phyloP scores from a whole-genome alignment of 2,888 invertebrate genomes.

The Meandrusa payeni region DNA sequence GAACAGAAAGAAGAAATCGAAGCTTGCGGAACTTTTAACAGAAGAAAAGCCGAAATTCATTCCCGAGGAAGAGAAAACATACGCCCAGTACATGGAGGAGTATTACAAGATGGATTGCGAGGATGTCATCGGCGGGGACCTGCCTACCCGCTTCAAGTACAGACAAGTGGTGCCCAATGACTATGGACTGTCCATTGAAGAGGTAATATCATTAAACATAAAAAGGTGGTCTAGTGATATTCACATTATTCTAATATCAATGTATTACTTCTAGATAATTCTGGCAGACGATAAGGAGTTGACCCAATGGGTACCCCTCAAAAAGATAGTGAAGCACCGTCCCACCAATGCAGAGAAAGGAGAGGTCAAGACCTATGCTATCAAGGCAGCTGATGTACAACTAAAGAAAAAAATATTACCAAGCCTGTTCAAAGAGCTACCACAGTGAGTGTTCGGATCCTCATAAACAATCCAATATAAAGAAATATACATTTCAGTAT shows the following conservation, averaged over 20 bases:
- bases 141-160: conserved; percentile 96
- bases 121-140: conserved; percentile 95
- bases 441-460: conserved; percentile 44
- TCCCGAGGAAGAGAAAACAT: conserved; percentile 86
- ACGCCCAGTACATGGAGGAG: conserved; percentile 94
- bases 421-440: conserved; percentile 84
- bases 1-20: conserved; percentile 84
- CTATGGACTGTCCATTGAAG: conserved; percentile 94
- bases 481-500: no score
- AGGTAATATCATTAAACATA: no score
- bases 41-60: conserved; percentile 92
- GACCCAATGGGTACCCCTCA: conserved; percentile 97
- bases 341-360: conserved; percentile 89
- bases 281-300: conserved; percentile 95
- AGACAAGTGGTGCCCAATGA: conserved; percentile 93
- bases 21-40: conserved; percentile 86
- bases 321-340: conserved; percentile 90
- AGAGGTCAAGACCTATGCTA: conserved; percentile 88
- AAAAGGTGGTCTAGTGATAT: no score
- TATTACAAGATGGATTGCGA: conserved; percentile 98
- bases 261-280: conserved; percentile 88
- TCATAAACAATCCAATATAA: no score
- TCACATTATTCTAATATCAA: no score
- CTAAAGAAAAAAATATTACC: conserved; percentile 90
- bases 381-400: conserved; percentile 85